Base-by-base conservation (phyloP, 2,888 invertebrate genomes). In the Coleophora flavipennella region DNA sequence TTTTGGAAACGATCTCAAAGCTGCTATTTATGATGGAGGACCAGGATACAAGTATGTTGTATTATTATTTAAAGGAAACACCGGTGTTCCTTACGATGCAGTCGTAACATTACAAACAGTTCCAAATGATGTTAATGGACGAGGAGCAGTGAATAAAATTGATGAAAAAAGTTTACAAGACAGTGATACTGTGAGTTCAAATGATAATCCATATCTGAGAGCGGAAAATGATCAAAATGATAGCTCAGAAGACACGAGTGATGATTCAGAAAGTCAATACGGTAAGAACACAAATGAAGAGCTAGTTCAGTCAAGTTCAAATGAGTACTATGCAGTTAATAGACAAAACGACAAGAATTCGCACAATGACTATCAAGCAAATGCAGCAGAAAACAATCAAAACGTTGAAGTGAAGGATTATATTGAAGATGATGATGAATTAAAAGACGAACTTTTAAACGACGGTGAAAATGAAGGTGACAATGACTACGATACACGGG, bases 1-100 rank as follows among this genome's bases (percentile, higher is more conserved):
- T 56, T 84, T 76, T 36, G 80, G 79, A 1, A 74, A 77, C 3
- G 69, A 81, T 44, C 57, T 84, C 1, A 81, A 80, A 60, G 77
- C 80, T 0, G 76, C 62, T 41, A 74, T 84, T 13, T 57, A 73
- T 9, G 79, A 83, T 43, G 84, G 84, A 34, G 84, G 84, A 13
- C 84, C 84, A 50, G 84, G 83, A 34, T 79, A 65, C 48, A 77
- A 75, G 53, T 80, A 78, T 55, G 77, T 74, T 3, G 75, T 81
- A 2, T 44, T 84, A 33, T 70, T 75, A 45, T 73, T 84, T 36
- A 63, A 67, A 51, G 80, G 83, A 48, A 80, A 80, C 33, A 50
- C 62, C 50, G 74, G 67, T 10, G 61, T 62, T 6, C 53, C 67
- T 7, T 84, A 74, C 39, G 81, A 84, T 48, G 74, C 75, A 13